Evolutionary conservation across 2,888 invertebrate genomes (phyloP).

Genomic region (Clostera curtula): DNA sequence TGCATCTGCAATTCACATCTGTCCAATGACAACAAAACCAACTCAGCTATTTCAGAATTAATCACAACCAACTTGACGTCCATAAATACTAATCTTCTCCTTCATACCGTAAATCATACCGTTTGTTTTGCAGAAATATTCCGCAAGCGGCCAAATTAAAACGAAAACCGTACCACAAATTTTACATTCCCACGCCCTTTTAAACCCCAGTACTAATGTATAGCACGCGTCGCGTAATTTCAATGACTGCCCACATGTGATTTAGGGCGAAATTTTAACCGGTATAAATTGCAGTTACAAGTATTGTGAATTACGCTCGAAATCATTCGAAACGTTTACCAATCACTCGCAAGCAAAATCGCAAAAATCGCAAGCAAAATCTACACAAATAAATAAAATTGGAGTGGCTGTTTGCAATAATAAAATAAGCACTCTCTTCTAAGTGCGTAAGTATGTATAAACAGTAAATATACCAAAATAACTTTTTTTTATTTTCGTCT

Average conservation of each 20-base stretch:
- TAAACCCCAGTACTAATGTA: constrained; percentile 23
- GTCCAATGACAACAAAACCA: no score
- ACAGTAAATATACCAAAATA: no score
- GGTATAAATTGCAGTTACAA: constrained; percentile 14
- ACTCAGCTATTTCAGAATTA: constrained; percentile 26
- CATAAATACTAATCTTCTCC: constrained; percentile 29
- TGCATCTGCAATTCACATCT: no score
- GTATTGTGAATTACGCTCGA: constrained; percentile 7
- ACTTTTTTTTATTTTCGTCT: no score
- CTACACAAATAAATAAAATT: no score
- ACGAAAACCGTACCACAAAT: constrained; percentile 28
- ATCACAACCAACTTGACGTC: constrained; percentile 23
- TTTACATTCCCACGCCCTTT: constrained; percentile 27
- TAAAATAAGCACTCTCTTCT: no score
- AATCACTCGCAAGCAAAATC: no score
- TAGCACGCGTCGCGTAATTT: constrained; percentile 26
- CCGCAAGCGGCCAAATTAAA: constrained; percentile 30
- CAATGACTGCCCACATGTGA: constrained; percentile 39
- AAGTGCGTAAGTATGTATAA: no score
- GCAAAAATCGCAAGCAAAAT: no score
- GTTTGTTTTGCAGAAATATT: constrained; percentile 34
- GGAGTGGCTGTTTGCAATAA: no score
- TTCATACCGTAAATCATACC: constrained; percentile 26
- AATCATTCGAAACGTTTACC: no score
- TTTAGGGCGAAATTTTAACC: constrained; percentile 40